These are phyloP conservation scores for Sarcophaga rosellei DNA, from an alignment of 2,888 invertebrate species.

Conservation along the genomic window DNA sequence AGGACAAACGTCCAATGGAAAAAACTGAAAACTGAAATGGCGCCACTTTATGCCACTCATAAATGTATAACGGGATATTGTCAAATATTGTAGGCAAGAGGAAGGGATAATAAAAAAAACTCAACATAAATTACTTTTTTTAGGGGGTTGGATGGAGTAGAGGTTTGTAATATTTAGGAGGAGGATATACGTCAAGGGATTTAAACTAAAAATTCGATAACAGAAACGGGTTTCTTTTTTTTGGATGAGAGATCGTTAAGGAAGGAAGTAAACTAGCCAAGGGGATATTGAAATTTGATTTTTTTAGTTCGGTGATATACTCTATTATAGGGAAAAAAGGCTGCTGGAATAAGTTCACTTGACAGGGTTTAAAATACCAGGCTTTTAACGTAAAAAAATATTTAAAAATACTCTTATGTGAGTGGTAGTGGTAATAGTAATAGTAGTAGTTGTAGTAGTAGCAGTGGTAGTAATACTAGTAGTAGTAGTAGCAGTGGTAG, in stretches of 20 bases:
- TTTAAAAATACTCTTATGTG: no score
- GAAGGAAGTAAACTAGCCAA: not conserved
- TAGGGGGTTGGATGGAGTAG: not conserved
- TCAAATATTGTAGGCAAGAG: slow-evolving; percentile 5
- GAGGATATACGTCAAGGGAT: not conserved
- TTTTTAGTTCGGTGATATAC: not conserved
- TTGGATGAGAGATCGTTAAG: not conserved
- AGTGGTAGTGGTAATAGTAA: no score
- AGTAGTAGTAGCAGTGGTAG: no score
- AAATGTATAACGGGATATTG: slow-evolving; percentile 46
- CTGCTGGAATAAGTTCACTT: no score
- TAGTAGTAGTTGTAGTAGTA: no score
- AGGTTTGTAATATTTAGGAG: no score
- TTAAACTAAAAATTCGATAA: not conserved
- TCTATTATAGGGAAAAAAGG: no score
- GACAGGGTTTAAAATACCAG: no score
- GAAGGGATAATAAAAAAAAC: not conserved
- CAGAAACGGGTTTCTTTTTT: not conserved
- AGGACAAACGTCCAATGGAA: slow-evolving; percentile 47
- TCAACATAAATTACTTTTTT: not conserved
- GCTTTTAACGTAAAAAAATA: no score
- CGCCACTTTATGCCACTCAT: slow-evolving; percentile 60
- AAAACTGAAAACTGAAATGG: slow-evolving; percentile 44
- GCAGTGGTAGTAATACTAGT: no score
- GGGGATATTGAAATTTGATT: not conserved